phyloP scores from a whole-genome alignment of 2,888 invertebrate genomes.

The Tipula unca region DNA sequence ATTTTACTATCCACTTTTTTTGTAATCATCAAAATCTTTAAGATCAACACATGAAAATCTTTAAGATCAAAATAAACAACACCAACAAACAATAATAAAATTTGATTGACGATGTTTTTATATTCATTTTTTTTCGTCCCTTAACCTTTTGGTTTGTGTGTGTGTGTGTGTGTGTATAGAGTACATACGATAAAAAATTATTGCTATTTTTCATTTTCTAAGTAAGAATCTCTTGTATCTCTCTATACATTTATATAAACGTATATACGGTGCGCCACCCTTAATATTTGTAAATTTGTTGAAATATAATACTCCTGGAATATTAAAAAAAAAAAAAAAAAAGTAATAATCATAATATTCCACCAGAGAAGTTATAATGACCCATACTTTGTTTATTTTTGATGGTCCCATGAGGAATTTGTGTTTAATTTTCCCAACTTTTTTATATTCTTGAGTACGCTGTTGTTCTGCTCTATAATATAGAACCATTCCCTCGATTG shows the following conservation, averaged over 20 bases:
- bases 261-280: background rate
- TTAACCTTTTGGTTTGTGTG: background rate
- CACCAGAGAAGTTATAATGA: conserved; percentile 8
- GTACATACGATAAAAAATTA: background rate
- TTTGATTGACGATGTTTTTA: conserved; percentile 14
- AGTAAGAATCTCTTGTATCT: background rate
- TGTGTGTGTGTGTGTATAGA: too few species aligned
- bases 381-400: conserved; percentile 8
- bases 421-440: conserved; percentile 14
- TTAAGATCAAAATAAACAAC: background rate
- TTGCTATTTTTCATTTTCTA: background rate
- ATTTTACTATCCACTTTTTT: background rate
- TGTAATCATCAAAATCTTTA: background rate
- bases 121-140: background rate
- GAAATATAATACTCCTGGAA: conserved; percentile 27
- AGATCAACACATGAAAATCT: background rate
- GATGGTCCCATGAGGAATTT: background rate
- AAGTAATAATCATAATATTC: background rate
- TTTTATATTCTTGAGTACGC: background rate
- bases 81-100: background rate
- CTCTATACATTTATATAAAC: background rate
- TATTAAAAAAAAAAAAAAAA: background rate
- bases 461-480: background rate
- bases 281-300: conserved; percentile 22
- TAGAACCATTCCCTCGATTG: background rate